phyloP scores from a whole-genome alignment of 2,888 invertebrate species.

The Brenthis daphne region DNA sequence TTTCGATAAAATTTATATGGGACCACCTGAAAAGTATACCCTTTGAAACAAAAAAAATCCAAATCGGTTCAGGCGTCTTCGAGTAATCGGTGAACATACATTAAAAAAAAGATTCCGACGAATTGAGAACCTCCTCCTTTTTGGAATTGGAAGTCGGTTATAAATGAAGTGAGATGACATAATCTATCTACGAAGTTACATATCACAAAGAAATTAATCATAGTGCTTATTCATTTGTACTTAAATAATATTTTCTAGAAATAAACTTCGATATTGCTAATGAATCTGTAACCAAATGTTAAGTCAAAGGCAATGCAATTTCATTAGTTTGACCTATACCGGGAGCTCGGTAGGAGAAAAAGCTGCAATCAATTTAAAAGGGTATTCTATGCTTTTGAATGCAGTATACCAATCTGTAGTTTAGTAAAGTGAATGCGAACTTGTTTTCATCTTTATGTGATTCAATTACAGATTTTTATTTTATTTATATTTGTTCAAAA shows the following conservation, averaged over 20 bases:
- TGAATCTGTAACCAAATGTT: constrained; percentile 20
- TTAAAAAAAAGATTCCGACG: too few species aligned
- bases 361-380: constrained; percentile 27
- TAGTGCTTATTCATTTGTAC: neutral
- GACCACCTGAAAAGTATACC: too few species aligned
- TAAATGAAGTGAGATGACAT: too few species aligned
- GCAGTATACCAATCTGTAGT: constrained; percentile 16
- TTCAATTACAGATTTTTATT: neutral
- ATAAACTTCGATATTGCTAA: constrained; percentile 17
- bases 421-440: constrained; percentile 18
- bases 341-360: constrained; percentile 16
- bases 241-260: neutral
- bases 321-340: constrained; percentile 22
- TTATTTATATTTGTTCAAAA: neutral
- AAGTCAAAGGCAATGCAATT: constrained; percentile 24
- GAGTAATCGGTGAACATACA: too few species aligned
- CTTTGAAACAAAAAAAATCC: too few species aligned
- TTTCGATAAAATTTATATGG: too few species aligned
- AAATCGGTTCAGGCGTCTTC: too few species aligned
- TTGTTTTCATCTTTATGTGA: constrained; percentile 2
- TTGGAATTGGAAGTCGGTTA: too few species aligned
- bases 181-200: neutral
- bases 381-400: constrained; percentile 6
- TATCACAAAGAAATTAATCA: neutral
- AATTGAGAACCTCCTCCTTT: too few species aligned